Evolutionary conservation across 2,113 vertebrate species (phyloP), one percentile per base, ranked within the genome.

Genomic region (Aix galericulata): DNA sequence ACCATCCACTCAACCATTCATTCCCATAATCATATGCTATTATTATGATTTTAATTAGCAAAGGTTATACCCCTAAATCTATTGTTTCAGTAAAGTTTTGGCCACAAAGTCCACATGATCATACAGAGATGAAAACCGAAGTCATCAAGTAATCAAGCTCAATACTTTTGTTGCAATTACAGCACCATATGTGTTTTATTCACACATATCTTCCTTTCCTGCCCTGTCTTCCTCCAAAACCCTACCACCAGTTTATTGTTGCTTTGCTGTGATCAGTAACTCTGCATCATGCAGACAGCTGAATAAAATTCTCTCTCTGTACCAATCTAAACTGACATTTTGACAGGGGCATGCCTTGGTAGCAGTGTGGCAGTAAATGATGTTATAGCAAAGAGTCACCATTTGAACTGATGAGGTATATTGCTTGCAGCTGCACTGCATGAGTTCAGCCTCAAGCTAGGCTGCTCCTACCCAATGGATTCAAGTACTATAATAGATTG

Each of bases 21-120:
- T 68, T 79, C 73, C 52, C 6, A 0, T 34, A 60, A 36, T 53
- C 69, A 17, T 15, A 11, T 67, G 86, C 46, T 71, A 21, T 80
- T 76, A 34, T 84, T 58, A 67, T 17, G 32, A 46, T n/a, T 77
- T 92, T 84, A 79, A 84, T 94, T 44, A 92, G 56, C 36, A 67
- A 75, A 88, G 38, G n/a, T 88, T 86, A 66, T 38, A 62, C 52
- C 31, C 23, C 36, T 44, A 1, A 50, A 55, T 40, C 75, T 63
- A 75, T 93, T 91, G 81, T 95, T 94, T 87, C 71, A 89, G 50
- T 29, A 59, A 48, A 72, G 36, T 44, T 87, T 79, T 85, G 74
- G 79, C 67, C 75, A 59, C 8, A 1, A 66, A 87, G 66, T 56
- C 91, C 69, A 78, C 52, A 6, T 79, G 81, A 59, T 48, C 67